These are phyloP conservation scores for Scaptomyza cyrtandrae DNA, from an alignment of 2,888 invertebrate species.

Conservation along the genomic window DNA sequence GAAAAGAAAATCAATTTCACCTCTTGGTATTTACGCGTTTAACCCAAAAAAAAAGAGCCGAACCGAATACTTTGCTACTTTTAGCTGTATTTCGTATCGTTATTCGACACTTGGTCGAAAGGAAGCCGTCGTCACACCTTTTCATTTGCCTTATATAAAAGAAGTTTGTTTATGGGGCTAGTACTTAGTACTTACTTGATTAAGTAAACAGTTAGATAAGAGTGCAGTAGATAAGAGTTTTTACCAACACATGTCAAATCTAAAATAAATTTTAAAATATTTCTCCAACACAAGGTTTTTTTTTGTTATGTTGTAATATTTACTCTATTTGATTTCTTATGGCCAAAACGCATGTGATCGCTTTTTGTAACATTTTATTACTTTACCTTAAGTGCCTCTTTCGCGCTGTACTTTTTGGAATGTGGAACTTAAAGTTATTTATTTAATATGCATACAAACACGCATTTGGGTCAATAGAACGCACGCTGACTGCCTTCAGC, in stretches of 20 bases:
- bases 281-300: too few relatives aligned
- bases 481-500: constrained; percentile 33
- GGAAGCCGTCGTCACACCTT: background rate
- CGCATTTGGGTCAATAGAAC: constrained; percentile 74
- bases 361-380: background rate
- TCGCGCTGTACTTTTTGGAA: constrained; percentile 12
- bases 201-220: background rate
- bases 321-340: background rate
- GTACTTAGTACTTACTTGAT: constrained; percentile 3
- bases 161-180: background rate
- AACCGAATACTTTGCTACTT: constrained; percentile 29
- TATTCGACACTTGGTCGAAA: background rate
- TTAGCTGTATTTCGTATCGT: constrained; percentile 11
- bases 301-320: background rate
- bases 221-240: background rate
- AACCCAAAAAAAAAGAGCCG: constrained; percentile 72
- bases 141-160: constrained; percentile 1
- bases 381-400: background rate
- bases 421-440: constrained; percentile 40
- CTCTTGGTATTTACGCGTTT: constrained; percentile 82
- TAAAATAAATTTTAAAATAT: background rate
- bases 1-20: constrained; percentile 85
- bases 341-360: background rate
- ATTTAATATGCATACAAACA: constrained; percentile 43
- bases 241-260: background rate